Conservation (phyloP, 2,888 invertebrate genomes). For the Eilema griseolum region DNA sequence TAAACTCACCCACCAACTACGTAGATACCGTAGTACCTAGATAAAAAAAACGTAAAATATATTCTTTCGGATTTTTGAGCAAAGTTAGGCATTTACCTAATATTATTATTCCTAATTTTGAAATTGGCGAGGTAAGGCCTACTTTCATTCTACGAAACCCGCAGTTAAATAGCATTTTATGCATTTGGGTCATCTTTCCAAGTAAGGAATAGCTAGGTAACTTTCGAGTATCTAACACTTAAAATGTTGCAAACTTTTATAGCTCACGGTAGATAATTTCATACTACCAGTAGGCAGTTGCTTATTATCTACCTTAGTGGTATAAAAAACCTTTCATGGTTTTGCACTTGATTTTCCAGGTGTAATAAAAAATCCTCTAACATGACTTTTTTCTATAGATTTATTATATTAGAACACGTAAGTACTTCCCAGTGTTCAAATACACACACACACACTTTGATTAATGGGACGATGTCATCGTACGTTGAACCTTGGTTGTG, state of each 20-base stretch:
- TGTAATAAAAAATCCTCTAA: neutral
- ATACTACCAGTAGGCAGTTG: neutral
- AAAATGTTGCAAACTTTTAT: neutral
- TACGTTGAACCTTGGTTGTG: slow-evolving; percentile 44
- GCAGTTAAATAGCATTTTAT: no score
- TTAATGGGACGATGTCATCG: slow-evolving; percentile 41
- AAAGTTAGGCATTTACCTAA: no score
- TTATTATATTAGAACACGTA: slow-evolving; percentile 19
- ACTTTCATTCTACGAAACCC: no score
- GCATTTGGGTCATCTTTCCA: no score
- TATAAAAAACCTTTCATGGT: neutral
- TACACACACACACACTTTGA: slow-evolving; percentile 36
- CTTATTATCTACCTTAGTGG: neutral
- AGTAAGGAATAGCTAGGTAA: no score
- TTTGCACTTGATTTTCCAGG: neutral
- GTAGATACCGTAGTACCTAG: no score
- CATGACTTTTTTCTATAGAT: neutral
- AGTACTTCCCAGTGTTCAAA: slow-evolving; percentile 30
- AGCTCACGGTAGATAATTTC: neutral
- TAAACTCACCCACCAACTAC: no score
- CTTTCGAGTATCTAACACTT: neutral
- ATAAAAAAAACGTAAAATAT: no score
- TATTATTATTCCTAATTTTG: no score
- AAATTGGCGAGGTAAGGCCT: no score
- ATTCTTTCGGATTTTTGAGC: no score